A percentile compares a stretch with the other conserved stretches of the same genome.
phyloP scores from a whole-genome alignment of 2,113 vertebrate genomes.

The Tamias sibiricus region DNA sequence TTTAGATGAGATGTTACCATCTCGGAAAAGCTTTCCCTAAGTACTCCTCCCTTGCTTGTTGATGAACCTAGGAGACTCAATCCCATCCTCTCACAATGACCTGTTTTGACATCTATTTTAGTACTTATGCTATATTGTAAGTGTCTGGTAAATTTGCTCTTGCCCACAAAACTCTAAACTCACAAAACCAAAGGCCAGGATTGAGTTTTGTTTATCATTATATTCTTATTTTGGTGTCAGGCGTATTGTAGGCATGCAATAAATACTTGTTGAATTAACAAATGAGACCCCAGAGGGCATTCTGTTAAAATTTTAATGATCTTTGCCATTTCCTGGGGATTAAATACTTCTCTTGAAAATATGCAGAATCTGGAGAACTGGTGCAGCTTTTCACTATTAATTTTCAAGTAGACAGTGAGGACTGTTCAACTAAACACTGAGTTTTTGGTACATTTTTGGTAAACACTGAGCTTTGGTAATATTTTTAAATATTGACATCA shows the following conservation, averaged over 20 bases:
- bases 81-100: background rate
- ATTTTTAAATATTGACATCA: background rate
- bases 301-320: slow-evolving; percentile 62
- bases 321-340: slow-evolving; percentile 28
- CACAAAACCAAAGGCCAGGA: background rate
- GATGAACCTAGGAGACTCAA: background rate
- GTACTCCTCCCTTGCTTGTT: background rate
- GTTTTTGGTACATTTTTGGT: background rate
- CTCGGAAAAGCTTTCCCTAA: background rate
- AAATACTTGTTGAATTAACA: slow-evolving; percentile 63
- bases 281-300: slow-evolving; percentile 34
- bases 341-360: slow-evolving; percentile 48
- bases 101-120: background rate
- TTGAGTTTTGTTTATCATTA: slow-evolving; percentile 41
- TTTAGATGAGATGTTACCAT: background rate
- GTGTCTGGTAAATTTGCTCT: slow-evolving; percentile 4
- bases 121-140: background rate
- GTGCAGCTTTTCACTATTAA: slow-evolving; percentile 13
- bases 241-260: background rate
- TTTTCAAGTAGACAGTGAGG: background rate
- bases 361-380: background rate
- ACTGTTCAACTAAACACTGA: background rate
- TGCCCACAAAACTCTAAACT: background rate
- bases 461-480: background rate
- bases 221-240: background rate